Conservation (phyloP, 2,797 vertebrate genomes). For the Acipenser ruthenus region DNA sequence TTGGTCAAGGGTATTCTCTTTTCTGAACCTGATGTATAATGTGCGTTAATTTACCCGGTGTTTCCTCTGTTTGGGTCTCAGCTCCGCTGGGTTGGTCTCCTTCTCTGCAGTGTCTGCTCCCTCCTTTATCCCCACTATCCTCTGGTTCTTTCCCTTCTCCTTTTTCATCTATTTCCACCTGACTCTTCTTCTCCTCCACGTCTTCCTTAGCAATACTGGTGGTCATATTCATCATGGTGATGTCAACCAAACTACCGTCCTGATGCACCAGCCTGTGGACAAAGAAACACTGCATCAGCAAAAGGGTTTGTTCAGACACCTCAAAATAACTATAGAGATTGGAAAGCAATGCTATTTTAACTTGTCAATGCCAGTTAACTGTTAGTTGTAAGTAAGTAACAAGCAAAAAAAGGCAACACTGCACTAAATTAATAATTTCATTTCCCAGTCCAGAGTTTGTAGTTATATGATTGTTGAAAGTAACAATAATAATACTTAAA, state of each 20-base stretch:
- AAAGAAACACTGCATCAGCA: constrained; percentile 3
- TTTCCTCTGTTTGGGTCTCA: constrained; percentile 61
- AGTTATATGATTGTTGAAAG: constrained; percentile 20
- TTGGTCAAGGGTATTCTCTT: too few species aligned
- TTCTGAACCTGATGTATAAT: too few species aligned
- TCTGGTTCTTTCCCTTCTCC: constrained; percentile 45
- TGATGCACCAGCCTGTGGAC: constrained; percentile 78
- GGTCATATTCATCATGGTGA: constrained; percentile 79
- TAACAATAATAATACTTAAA: constrained; percentile 51
- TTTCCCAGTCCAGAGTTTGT: constrained; percentile 17
- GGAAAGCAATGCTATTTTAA: constrained; percentile 29
- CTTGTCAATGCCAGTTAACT: constrained; percentile 4
- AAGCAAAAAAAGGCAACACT: constrained; percentile 33
- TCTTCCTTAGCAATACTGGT: constrained; percentile 55
- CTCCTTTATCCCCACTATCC: constrained; percentile 37
- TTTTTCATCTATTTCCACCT: constrained; percentile 32
- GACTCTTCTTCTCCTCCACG: constrained; percentile 22
- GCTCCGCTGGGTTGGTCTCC: constrained; percentile 30
- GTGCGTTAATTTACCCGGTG: constrained; percentile 35
- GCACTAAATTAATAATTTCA: constrained; percentile 28
- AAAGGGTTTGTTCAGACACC: too few species aligned
- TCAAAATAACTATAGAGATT: neutral
- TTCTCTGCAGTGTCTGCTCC: constrained; percentile 53
- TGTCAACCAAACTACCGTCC: constrained; percentile 87
- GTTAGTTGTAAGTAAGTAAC: neutral